Base-by-base conservation (phyloP, 2,888 invertebrate species). In the Augochlorella aurata region DNA sequence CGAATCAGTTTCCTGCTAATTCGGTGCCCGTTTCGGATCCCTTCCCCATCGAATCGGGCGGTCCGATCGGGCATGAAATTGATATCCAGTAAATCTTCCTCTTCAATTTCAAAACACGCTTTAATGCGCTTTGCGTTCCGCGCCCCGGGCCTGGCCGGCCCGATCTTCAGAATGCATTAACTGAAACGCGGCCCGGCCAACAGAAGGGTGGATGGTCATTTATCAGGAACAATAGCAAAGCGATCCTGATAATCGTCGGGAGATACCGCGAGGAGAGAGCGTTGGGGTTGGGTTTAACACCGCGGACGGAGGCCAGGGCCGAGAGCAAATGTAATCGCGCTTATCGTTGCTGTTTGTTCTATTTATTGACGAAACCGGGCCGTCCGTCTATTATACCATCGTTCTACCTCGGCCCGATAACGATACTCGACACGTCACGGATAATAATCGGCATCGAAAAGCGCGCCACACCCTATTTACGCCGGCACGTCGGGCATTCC, bases 291-390 rank as follows among this genome's bases (percentile, higher is more conserved):
- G 69, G 24, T 38, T 63, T 45, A 61, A 47, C 66, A n/a, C n/a
- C 12, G 74, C 54, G 45, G 63, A 74, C 18, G 29, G 18, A 38
- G 29, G 2, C 29, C 16, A 29, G 14, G 18, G 29, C 61, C 38
- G 38, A 18, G 61, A 18, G 61, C 61, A 63, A 63, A 71, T 16
- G 65, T 72, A 81, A 85, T 85, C 84, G 68, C 24, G 77, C 77
- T 81, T 84, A 85, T 84, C 79, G 63, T 66, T 68, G 74, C 78
- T 84, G 77, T 82, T 84, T 84, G 72, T 84, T 79, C 79, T 82
- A 84, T 85, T 85, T 68, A 71, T 69, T 72, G 70, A 52, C 68
- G 84, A 73, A 77, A 84, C 82, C 77, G 38, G 76, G 54, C 49
- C 77, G 68, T 44, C 61, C 47, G 63, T 77, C 74, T 78, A 84